Evolutionary conservation across 2,113 vertebrate genomes (phyloP), one percentile per base, ranked within the genome.

Genomic region (Garra rufa): DNA sequence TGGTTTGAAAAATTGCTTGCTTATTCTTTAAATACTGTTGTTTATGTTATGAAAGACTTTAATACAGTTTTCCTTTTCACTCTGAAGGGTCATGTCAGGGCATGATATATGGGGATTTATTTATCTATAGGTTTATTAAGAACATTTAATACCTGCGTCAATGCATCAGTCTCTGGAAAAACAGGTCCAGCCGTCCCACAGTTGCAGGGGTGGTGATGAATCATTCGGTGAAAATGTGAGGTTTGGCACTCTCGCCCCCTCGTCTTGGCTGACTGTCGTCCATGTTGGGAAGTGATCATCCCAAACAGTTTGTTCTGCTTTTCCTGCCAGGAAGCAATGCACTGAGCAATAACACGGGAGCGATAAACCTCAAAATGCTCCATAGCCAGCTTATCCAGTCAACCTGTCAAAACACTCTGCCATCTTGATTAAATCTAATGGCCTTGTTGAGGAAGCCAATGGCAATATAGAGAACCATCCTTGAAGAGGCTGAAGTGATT

Each of bases 181-280:
- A 69, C 84, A 21, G 17, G 76, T 69, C 9, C 26, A 57, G 34
- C 46, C 57, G 44, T 78, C 76, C 41, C 74, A 65, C 61, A 65
- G 26, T 63, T n/a, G 52, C 24, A 28, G 41, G 75, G 69, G 61
- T 86, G 83, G 76, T 52, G 76, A 84, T 87, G 71, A 89, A 82
- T 86, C 83, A 83, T 73, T n/a, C 52, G 10, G 79, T 83, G 81
- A 73, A 76, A 59, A 78, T 70, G 52, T 65, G 85, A 85, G 81
- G 50, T 75, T 87, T 88, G 83, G 77, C 81, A 3, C 65, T 34
- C 48, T 81, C 46, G 26, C 76, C 70, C 74, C 81, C 82, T 57
- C 61, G 13, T 34, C 57, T 81, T 87, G 81, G 82, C 74, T 61
- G 21, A 63, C 6, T 3, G 41, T 41, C 70, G 11, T 69, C 59